Conservation (phyloP, 2,888 invertebrate species). For the Anorthoa munda region DNA sequence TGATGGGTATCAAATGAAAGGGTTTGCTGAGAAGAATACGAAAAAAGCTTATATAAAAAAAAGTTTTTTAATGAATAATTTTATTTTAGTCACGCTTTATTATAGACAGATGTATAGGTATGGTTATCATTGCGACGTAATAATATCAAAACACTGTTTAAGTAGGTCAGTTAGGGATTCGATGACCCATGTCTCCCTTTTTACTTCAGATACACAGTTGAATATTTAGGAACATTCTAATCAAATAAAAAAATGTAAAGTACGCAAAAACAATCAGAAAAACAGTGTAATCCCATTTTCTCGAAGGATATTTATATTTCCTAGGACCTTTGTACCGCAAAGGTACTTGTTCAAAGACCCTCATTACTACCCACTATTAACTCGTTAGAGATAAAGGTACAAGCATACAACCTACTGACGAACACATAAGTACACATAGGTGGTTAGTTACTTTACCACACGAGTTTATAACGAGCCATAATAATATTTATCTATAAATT, state of each 20-base stretch:
- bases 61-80: too few species aligned
- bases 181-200: not conserved
- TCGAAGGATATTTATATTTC: not conserved
- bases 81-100: not conserved
- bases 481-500: conserved; percentile 34
- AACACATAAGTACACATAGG: not conserved
- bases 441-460: conserved; percentile 29
- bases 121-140: not conserved
- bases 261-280: not conserved
- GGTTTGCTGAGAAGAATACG: too few species aligned
- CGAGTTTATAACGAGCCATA: conserved; percentile 24
- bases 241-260: not conserved
- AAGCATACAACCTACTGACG: conserved; percentile 1
- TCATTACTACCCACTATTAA: conserved; percentile 11
- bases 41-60: too few species aligned
- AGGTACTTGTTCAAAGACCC: not conserved
- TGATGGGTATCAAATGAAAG: too few species aligned
- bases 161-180: not conserved
- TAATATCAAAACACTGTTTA: not conserved
- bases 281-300: not conserved
- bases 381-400: conserved; percentile 24
- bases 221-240: not conserved
- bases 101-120: not conserved
- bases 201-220: not conserved
- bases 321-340: not conserved